A percentile compares a stretch with the other conserved stretches of the same genome.
Evolutionary conservation across 2,797 vertebrate genomes (phyloP).

Genomic region (Acrossocheilus fasciatus): DNA sequence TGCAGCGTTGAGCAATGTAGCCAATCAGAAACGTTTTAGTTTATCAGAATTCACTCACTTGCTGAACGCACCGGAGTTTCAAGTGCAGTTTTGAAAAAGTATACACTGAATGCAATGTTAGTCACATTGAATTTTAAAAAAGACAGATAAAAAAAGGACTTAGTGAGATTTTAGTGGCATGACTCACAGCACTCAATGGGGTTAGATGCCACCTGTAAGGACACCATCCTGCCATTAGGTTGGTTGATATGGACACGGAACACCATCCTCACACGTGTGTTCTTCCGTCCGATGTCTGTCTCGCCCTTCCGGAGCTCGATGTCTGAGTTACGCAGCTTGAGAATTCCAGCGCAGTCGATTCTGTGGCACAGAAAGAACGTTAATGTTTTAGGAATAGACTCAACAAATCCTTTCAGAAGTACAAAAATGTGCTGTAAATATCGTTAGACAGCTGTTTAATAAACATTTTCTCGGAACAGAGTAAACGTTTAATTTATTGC

Average conservation of each 20-base stretch:
- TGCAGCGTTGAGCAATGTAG: no score
- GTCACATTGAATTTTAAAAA: not conserved
- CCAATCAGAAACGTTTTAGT: no score
- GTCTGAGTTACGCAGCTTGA: conserved; percentile 96
- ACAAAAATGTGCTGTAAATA: conserved; percentile 5
- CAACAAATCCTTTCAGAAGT: conserved; percentile 22
- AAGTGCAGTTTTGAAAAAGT: not conserved
- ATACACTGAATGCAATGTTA: not conserved
- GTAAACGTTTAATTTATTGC: conserved; percentile 31
- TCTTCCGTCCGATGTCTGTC: conserved; percentile 97
- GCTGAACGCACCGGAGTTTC: no score
- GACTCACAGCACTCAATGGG: conserved; percentile 99
- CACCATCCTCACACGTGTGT: conserved; percentile 94
- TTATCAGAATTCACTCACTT: no score
- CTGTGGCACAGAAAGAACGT: conserved; percentile 68
- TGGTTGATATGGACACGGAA: conserved; percentile 94
- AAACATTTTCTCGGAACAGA: conserved; percentile 48
- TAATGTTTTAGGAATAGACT: conserved; percentile 19
- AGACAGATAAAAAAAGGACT: not conserved
- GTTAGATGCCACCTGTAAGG: conserved; percentile 92
- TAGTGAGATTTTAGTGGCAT: not conserved
- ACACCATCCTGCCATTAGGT: conserved; percentile 86
- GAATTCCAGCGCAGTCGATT: conserved; percentile 95
- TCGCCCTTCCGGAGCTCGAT: conserved; percentile 97
- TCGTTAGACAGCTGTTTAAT: conserved; percentile 45